Conservation (phyloP, 1,140 invertebrate species). For the Phymastichus coffea region DNA sequence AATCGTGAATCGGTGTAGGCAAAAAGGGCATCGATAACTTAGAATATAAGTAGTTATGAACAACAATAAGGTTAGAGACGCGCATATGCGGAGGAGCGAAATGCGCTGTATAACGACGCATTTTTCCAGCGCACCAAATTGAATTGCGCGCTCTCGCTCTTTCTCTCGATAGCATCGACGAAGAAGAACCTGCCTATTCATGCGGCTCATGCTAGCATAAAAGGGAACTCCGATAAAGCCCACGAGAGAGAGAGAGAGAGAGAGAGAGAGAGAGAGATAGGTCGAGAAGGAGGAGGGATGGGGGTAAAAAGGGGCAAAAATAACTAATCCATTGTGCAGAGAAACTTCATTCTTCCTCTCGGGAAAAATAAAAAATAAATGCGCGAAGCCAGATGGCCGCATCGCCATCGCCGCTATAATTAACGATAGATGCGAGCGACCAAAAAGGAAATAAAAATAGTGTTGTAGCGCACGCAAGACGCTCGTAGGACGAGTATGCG, state of each 20-base stretch:
- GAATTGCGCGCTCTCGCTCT: too few species aligned
- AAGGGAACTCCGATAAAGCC: too few species aligned
- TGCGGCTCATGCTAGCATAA: constrained; percentile 5
- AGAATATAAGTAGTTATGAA: too few species aligned
- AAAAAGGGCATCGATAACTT: too few species aligned
- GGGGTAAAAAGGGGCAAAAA: constrained; percentile 1
- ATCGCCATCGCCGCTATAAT: constrained; percentile 9
- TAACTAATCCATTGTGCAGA: constrained; percentile 19
- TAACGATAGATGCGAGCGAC: constrained; percentile 11
- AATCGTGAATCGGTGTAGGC: too few species aligned
- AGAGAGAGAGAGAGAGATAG: too few species aligned
- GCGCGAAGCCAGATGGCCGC: constrained; percentile 12
- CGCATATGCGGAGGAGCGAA: too few species aligned
- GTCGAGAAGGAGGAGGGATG: too few species aligned
- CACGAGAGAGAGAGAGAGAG: too few species aligned
- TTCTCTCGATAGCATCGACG: constrained; percentile 5
- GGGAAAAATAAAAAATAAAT: constrained; percentile 5
- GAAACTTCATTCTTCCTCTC: constrained; percentile 11
- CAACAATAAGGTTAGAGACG: too few species aligned
- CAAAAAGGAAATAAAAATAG: neutral
- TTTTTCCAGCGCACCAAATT: neutral
- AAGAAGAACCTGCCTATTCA: constrained; percentile 20
- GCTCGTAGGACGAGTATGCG: neutral
- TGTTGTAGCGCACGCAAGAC: constrained; percentile 7
- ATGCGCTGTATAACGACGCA: constrained; percentile 9